These are phyloP conservation scores for Apodemus agrarius DNA, from an alignment of 2,797 vertebrate species.

Conservation along the genomic window DNA sequence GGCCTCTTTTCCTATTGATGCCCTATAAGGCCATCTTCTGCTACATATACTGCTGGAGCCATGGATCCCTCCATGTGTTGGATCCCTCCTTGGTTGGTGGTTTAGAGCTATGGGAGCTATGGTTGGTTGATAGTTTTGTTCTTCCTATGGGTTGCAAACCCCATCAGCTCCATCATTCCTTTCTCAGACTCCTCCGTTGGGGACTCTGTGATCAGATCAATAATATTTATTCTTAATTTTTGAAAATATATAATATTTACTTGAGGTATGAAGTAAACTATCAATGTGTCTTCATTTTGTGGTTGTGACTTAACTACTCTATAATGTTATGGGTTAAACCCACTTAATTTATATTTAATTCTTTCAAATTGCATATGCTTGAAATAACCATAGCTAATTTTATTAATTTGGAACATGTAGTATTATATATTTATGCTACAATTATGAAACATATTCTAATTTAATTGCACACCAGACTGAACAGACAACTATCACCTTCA, in stretches of 20 bases:
- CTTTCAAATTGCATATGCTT: not conserved
- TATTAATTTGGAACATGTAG: not conserved
- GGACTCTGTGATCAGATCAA: too few species aligned
- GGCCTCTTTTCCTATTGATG: too few species aligned
- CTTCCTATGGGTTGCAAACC: too few species aligned
- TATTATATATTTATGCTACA: not conserved
- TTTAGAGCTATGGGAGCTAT: too few species aligned
- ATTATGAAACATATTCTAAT: not conserved
- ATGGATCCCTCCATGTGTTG: too few species aligned
- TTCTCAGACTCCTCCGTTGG: too few species aligned
- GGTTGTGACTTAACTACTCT: not conserved
- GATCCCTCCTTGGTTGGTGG: too few species aligned
- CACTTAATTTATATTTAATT: not conserved
- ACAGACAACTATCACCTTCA: not conserved
- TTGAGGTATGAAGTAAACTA: not conserved
- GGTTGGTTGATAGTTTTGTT: too few species aligned
- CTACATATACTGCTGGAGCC: too few species aligned
- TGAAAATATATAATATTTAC: not conserved
- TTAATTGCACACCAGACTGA: not conserved
- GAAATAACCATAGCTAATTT: not conserved
- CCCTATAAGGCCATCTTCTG: too few species aligned
- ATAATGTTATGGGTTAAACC: not conserved
- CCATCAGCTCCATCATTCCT: too few species aligned
- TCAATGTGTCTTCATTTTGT: not conserved
- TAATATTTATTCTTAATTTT: not conserved